These are phyloP conservation scores for Pandemis heparana DNA, from an alignment of 2,888 invertebrate genomes.

Conservation along the genomic window DNA sequence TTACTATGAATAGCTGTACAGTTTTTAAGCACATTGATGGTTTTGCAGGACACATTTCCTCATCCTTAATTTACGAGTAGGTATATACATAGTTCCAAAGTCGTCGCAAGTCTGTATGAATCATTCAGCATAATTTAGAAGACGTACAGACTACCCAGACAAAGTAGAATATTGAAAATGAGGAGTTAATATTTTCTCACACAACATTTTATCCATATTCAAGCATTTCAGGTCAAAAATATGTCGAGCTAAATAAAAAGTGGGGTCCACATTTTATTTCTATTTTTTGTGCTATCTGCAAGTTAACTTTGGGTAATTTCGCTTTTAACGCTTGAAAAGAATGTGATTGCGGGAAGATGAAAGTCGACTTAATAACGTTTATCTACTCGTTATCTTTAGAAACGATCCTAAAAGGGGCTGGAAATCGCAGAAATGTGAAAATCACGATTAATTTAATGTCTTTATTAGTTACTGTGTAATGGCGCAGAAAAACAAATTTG, in stretches of 20 bases:
- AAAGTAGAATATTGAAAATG: background rate
- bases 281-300: background rate
- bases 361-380: background rate
- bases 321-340: constrained; percentile 8
- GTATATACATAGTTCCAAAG: too few relatives aligned
- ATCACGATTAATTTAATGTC: constrained; percentile 3
- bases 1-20: background rate
- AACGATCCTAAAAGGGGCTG: background rate
- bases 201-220: background rate
- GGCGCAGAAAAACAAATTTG: background rate
- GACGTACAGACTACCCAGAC: background rate
- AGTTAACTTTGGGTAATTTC: background rate
- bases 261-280: background rate
- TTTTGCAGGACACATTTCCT: too few relatives aligned
- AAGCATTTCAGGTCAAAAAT: background rate
- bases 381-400: constrained; percentile 3
- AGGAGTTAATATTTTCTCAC: background rate
- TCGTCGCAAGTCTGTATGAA: too few relatives aligned
- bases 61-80: too few relatives aligned
- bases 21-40: too few relatives aligned
- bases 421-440: background rate
- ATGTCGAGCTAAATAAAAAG: background rate
- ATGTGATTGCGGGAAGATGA: constrained; percentile 2
- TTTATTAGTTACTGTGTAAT: constrained; percentile 2
- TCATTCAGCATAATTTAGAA: background rate